Evolutionary conservation across 2,888 invertebrate species (phyloP), one percentile per base, ranked within the genome.

Genomic region (Selenia dentaria): DNA sequence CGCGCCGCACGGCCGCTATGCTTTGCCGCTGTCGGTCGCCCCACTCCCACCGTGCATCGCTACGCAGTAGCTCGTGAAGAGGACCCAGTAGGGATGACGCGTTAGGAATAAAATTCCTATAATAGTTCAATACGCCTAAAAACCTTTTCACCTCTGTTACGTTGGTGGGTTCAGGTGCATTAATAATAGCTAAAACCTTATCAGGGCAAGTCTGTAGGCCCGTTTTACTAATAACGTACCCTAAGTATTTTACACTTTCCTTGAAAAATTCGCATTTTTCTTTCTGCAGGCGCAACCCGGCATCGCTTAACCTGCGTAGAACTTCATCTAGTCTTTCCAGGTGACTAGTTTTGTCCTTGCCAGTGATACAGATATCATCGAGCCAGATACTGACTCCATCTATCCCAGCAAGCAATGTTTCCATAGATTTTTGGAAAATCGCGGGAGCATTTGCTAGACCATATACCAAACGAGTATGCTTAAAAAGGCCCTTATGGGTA

Each of bases 161-260:
- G 8, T 28, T 28, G 8, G 28, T 28, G 6, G 28, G 28, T 5
- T 12, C 13, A 2, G 28, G 28, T 3, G 28, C 28, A 1, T 13
- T 3, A 1, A 28, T 3, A 10, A 12, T 28, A 6, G 28, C 28
- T 6, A 4, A 1, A 6, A 28, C 13, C 13, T 28, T 28, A 13
- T 28, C 13, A 5, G 28, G 6, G 13, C 13, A 13, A 13, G 13
- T 28, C 13, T 14, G 22, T 20, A 50, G 18, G 1, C 38, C 47
- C 2, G 24, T 3, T 38, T 47, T 51, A 39, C 35, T 34, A 10
- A 51, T 54, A n/a, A 51, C 35, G 12, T 47, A 51, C 2, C 47
- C 41, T 18, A 51, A 6, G 8, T 51, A 48, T 0, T 28, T 41
- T 3, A 51, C 35, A 12, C 14, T 44, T 3, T 27, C 11, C 10